Evolutionary conservation across 2,113 vertebrate species (phyloP), one percentile per base, ranked within the genome.

Genomic region (Malaclemys terrapin): DNA sequence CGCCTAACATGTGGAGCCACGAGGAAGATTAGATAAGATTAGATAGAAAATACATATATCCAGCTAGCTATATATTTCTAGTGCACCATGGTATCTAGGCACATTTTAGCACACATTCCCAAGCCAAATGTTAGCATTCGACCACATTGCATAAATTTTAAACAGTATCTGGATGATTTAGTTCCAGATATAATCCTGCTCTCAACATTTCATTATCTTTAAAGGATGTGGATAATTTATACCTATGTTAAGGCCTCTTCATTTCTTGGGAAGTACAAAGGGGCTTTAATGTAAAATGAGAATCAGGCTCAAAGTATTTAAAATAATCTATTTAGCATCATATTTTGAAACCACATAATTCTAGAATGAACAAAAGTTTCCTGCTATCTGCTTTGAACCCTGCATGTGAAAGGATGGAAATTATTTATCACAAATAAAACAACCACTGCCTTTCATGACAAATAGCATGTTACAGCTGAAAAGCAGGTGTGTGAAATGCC

Each of bases 341-440:
- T 38, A 72, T 65, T 83, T 57, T 90, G 82, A 52, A 29, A 81
- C 4, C 54, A 57, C 5, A 52, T 17, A 42, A 56, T 89, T 82
- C 79, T 86, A 2, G 8, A 5, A 14, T 2, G n/a, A 94, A 87
- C 53, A 93, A 88, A 93, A 4, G 2, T 17, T 92, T 86, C 54
- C 47, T 94, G 10, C 17, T 47, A 50, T 45, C 53, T 59, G 25
- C 20, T 91, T 92, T 79, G 47, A 93, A 81, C 54, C n/a, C 24
- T 81, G 14, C 3, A 81, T 0, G 0, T 69, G 75, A 85, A 95
- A 90, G 79, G 50, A 62, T 4, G 50, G 38, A 90, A 87, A 87
- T 24, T 6, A 2, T 29, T 79, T 53, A 95, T 95, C 89, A 94
- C 97, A 96, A 96, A 97, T 95, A 94, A 95, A 95, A 92, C 38